Conservation (phyloP, 2,113 vertebrate genomes). For the Morone saxatilis region DNA sequence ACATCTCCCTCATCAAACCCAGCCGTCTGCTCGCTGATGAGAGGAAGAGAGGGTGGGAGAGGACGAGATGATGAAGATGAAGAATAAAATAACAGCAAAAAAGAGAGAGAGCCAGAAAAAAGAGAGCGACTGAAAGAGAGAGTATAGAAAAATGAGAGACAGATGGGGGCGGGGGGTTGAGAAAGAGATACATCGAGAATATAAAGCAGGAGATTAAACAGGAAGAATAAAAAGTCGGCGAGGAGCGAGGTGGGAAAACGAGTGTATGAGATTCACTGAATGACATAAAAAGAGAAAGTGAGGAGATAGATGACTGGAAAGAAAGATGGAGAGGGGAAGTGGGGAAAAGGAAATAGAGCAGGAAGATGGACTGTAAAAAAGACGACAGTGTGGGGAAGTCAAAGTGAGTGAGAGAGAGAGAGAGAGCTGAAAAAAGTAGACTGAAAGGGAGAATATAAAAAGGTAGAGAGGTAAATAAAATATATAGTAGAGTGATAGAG, state of each 20-base stretch:
- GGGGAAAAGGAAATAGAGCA: neutral
- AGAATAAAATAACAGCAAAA: neutral
- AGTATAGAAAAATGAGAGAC: neutral
- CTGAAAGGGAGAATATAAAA: constrained; percentile 4
- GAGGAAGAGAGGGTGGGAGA: constrained; percentile 4
- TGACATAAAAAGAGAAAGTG: constrained; percentile 19
- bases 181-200: constrained; percentile 40
- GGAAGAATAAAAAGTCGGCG: constrained; percentile 42
- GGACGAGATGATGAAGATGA: constrained; percentile 6
- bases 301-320: constrained; percentile 7
- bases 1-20: constrained; percentile 68
- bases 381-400: constrained; percentile 4
- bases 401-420: neutral
- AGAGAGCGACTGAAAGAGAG: neutral
- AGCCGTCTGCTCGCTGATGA: constrained; percentile 51
- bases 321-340: constrained; percentile 3
- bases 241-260: constrained; percentile 12
- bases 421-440: neutral
- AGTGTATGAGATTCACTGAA: constrained; percentile 24
- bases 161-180: neutral
- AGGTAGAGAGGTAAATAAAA: constrained; percentile 36
- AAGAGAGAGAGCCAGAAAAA: neutral
- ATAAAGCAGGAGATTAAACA: constrained; percentile 66
- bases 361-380: constrained; percentile 23
- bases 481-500: constrained; percentile 8